Percentiles rank a stretch among this genome's conserved stretches.
Evolutionary conservation across 1,140 invertebrate species (phyloP).

Genomic region (Gyrodactylus bullatarudis): DNA sequence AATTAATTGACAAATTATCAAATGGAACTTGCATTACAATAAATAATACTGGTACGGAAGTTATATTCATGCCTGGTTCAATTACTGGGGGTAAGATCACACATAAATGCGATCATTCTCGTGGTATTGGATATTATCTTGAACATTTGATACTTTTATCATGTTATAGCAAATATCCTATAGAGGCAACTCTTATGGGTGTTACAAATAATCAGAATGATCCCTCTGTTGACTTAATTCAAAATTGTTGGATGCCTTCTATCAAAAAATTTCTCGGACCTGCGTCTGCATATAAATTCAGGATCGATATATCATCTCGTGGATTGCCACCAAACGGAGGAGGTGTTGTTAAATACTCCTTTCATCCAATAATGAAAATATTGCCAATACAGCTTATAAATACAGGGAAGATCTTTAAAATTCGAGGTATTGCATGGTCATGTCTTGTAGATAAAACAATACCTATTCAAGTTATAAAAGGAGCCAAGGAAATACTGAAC

Average conservation of each 20-base stretch:
- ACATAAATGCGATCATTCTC: not conserved
- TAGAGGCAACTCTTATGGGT: not conserved
- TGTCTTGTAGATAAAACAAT: not conserved
- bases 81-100: not conserved
- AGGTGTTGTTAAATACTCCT: not conserved
- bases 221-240: not conserved
- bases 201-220: not conserved
- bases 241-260: not conserved
- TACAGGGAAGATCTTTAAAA: not conserved
- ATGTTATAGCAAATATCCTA: not conserved
- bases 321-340: not conserved
- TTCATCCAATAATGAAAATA: not conserved
- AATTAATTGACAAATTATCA: not conserved
- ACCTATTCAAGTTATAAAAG: not conserved
- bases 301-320: not conserved
- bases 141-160: not conserved
- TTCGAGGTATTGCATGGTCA: not conserved
- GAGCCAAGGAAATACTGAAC: not conserved
- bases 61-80: not conserved
- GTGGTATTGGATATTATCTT: not conserved
- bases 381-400: not conserved
- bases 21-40: not conserved
- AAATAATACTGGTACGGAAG: not conserved
- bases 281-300: not conserved
- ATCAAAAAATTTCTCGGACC: not conserved